Percentiles rank a stretch among this genome's conserved stretches.
Evolutionary conservation across 2,113 vertebrate species (phyloP).

Genomic region (Gnathonemus echidnorhynchus): DNA sequence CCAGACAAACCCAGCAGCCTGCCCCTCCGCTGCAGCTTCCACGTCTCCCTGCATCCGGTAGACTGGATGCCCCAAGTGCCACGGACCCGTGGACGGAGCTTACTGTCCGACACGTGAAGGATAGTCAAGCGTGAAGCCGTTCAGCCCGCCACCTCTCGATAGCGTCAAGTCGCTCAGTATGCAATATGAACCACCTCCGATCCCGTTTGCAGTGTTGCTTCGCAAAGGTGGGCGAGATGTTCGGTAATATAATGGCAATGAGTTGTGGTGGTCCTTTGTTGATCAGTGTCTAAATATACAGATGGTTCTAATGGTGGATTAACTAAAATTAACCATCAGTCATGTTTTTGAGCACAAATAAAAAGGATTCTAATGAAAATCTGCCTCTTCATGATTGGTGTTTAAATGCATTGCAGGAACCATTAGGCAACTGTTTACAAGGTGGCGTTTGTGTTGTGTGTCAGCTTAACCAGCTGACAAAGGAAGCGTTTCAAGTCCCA

Average conservation of each 20-base stretch:
- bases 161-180: not conserved
- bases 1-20: not conserved
- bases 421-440: not conserved
- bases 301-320: not conserved
- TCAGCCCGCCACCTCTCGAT: too few relatives aligned
- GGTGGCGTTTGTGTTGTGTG: too few relatives aligned
- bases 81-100: too few relatives aligned
- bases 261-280: not conserved
- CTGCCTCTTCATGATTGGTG: not conserved
- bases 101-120: too few relatives aligned
- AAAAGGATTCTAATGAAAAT: not conserved
- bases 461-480: too few relatives aligned
- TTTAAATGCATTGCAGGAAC: not conserved
- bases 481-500: too few relatives aligned
- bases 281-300: not conserved
- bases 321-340: not conserved
- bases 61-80: not conserved
- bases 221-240: not conserved
- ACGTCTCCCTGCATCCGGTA: not conserved
- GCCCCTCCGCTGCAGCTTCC: not conserved
- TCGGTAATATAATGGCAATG: not conserved
- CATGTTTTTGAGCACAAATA: not conserved
- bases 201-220: not conserved
- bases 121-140: too few relatives aligned
- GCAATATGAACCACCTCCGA: not conserved